phyloP scores from a whole-genome alignment of 1,140 invertebrate species.

The Anastrepha obliqua region DNA sequence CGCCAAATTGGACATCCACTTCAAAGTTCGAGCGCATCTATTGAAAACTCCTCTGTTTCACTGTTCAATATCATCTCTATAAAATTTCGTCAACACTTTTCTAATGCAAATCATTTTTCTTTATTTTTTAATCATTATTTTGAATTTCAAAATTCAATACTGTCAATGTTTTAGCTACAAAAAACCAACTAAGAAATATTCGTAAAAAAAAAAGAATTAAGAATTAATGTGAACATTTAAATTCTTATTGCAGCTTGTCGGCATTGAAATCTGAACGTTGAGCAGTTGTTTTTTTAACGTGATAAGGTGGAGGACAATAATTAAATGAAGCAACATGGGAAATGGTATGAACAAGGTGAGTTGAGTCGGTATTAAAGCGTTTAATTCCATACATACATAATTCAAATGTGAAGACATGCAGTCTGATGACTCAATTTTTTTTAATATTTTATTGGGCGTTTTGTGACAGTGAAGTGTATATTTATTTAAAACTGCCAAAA shows the following conservation, averaged over 20 bases:
- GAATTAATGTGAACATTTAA: not conserved
- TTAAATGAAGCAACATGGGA: conserved; percentile 77
- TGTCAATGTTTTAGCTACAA: not conserved
- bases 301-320: conserved; percentile 10
- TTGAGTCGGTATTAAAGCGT: not conserved
- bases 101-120: no score
- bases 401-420: not conserved
- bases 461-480: not conserved
- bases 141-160: not conserved
- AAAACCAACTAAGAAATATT: not conserved
- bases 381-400: not conserved
- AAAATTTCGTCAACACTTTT: no score
- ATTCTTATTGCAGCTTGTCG: conserved; percentile 14
- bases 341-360: conserved; percentile 88
- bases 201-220: not conserved
- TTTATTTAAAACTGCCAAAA: not conserved
- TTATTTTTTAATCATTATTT: no score
- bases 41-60: no score
- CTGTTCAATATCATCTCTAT: no score
- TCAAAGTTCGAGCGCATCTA: no score
- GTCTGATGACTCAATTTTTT: not conserved
- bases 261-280: not conserved
- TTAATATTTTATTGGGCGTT: not conserved
- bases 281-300: not conserved
- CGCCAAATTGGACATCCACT: no score